Evolutionary conservation across 2,888 invertebrate genomes (phyloP).

Genomic region (Ectropis crepuscularia): DNA sequence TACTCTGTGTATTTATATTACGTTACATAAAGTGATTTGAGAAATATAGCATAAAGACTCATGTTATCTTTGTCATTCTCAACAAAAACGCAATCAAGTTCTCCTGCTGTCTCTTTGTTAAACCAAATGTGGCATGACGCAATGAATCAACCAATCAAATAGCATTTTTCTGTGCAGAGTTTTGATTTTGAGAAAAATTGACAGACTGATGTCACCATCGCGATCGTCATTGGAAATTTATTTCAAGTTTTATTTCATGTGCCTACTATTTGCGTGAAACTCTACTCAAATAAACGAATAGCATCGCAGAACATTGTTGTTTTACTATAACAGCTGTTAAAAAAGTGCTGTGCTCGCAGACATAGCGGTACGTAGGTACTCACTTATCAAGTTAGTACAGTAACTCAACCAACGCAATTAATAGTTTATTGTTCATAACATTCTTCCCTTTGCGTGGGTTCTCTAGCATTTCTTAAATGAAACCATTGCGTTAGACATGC

Average conservation of each 20-base stretch:
- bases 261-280: conserved; percentile 26
- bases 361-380: conserved; percentile 55
- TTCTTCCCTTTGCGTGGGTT: conserved; percentile 75
- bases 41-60: neutral
- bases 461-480: conserved; percentile 51
- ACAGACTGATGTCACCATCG: conserved; percentile 71
- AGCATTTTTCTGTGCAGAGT: neutral
- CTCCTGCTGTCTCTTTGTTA: conserved; percentile 15
- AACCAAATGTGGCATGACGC: neutral
- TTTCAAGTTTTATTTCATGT: conserved; percentile 37
- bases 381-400: conserved; percentile 31
- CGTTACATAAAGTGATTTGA: neutral
- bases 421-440: conserved; percentile 55
- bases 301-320: conserved; percentile 12
- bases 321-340: conserved; percentile 21
- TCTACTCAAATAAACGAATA: conserved; percentile 2
- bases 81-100: neutral
- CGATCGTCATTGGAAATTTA: conserved; percentile 42
- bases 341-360: conserved; percentile 52
- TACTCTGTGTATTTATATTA: no score
- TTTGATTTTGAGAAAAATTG: conserved; percentile 32
- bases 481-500: conserved; percentile 7
- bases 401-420: conserved; percentile 52
- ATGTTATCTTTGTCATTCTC: neutral
- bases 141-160: conserved; percentile 7